Evolutionary conservation across 2,113 vertebrate species (phyloP).

Genomic region (Crotophaga sulcirostris): DNA sequence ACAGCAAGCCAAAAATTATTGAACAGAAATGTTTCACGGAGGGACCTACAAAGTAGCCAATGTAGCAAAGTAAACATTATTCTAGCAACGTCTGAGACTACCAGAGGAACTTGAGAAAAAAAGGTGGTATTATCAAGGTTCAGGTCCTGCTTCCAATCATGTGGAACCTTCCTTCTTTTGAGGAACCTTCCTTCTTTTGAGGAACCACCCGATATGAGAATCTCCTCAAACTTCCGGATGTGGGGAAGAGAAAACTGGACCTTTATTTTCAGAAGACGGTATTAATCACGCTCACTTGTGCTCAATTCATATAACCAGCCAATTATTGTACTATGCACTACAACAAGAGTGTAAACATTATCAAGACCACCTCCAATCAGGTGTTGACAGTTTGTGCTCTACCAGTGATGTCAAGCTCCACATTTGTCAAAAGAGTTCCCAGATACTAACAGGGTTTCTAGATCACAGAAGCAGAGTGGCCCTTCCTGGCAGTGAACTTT

Average conservation of each 20-base stretch:
- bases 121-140: neutral
- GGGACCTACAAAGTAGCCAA: neutral
- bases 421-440: neutral
- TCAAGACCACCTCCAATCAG: neutral
- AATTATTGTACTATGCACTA: rapidly evolving
- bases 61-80: neutral
- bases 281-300: neutral
- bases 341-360: neutral
- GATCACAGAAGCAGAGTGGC: neutral
- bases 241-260: neutral
- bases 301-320: neutral
- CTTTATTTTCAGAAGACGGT: neutral
- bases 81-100: neutral
- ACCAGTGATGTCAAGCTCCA: neutral
- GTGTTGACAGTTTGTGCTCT: neutral
- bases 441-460: neutral
- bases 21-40: neutral
- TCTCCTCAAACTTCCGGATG: neutral
- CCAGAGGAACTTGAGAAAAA: neutral
- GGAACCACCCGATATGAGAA: neutral
- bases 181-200: neutral
- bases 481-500: neutral
- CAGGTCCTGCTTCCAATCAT: neutral
- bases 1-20: neutral
- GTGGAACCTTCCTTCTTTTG: neutral